Evolutionary conservation across 2,888 invertebrate genomes (phyloP), one percentile per base, ranked within the genome.

Genomic region (Luperina nickerlii): DNA sequence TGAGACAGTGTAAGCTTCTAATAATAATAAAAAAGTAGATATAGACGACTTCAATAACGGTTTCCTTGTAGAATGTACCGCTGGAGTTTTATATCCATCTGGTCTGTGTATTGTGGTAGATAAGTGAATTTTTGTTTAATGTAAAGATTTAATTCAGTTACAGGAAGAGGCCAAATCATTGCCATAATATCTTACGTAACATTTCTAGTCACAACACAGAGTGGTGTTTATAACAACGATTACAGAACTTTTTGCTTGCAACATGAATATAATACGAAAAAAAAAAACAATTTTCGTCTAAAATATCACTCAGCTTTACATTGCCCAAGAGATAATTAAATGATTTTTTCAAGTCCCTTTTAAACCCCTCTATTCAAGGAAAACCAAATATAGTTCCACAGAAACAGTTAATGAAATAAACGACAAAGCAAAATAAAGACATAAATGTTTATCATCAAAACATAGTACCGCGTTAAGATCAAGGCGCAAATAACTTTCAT

Each of bases 401-500:
- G n/a, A 80, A 73, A 69, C 69, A 57, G 80, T 83, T 87, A 48
- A 80, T 72, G 68, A 80, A 78, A 82, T 82, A 84, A 84, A 79
- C 81, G 86, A 87, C 80, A 74, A 84, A 82, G 73, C 74, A 73
- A 79, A 86, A 83, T 89, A 83, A 87, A 81, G 67, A 42, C 79
- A 87, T 88, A 85, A 88, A 88, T 85, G 75, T 89, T 87, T 86
- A 84, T 87, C 82, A 88, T 87, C 87, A 88, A 90, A 91, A 92
- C 87, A 90, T 88, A 90, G 87, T 89, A 88, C 86, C 83, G 78
- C 83, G 85, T 88, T 90, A 93, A 94, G 92, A 94, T 94, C 92
- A 93, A 92, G 93, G 91, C 93, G 89, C 92, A 92, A 94, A 94
- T 95, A 95, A 95, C 93, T 95, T 95, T 94, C 91, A 95, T 94